These are phyloP conservation scores for Drosophila arizonae DNA, from an alignment of 1,140 invertebrate genomes.

Conservation along the genomic window DNA sequence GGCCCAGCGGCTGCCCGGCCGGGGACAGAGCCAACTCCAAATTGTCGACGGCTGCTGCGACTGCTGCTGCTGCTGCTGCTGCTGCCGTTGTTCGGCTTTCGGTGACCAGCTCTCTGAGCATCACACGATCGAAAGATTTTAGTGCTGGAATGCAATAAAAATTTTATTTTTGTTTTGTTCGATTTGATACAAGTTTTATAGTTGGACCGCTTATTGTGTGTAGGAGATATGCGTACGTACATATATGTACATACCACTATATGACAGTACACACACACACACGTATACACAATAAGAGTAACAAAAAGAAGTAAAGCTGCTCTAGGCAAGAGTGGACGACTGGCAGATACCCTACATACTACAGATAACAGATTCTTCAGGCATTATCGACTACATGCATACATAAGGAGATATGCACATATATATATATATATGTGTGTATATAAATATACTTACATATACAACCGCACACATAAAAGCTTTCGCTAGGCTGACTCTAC, in stretches of 20 bases:
- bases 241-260: conserved; percentile 3
- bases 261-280: conserved; percentile 26
- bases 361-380: too few species aligned
- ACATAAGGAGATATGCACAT: too few species aligned
- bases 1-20: conserved; percentile 17
- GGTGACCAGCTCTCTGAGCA: conserved; percentile 47
- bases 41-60: conserved; percentile 30
- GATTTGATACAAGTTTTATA: conserved; percentile 82
- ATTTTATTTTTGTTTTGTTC: conserved; percentile 77
- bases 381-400: too few species aligned
- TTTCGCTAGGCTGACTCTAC: too few species aligned
- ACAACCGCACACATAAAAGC: too few species aligned
- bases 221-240: conserved; percentile 54
- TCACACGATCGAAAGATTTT: conserved; percentile 76
- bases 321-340: too few species aligned
- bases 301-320: too few species aligned
- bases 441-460: too few species aligned
- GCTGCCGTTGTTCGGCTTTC: conserved; percentile 11
- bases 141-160: conserved; percentile 81
- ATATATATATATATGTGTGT: too few species aligned
- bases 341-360: neutral
- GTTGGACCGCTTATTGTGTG: conserved; percentile 77
- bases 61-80: conserved; percentile 5
- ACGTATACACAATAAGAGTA: too few species aligned
- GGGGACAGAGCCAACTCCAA: conserved; percentile 30